Conservation (phyloP, 2,113 vertebrate genomes). For the Trichechus manatus region DNA sequence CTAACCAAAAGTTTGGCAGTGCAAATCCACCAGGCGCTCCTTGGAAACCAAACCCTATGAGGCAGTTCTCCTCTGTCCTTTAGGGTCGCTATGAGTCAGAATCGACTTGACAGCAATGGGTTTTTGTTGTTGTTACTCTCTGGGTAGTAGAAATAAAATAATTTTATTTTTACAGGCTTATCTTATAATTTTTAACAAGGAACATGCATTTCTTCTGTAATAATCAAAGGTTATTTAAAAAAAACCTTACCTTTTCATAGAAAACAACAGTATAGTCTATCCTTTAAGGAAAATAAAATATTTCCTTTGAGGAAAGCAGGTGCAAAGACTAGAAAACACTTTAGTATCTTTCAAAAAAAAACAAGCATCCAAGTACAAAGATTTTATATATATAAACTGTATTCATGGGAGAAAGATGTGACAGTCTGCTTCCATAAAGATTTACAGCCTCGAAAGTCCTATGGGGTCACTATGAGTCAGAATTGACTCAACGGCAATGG, state of each 20-base stretch:
- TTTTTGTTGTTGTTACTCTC: not conserved
- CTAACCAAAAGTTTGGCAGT: no score
- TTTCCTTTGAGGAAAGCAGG: not conserved
- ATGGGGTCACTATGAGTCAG: no score
- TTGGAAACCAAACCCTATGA: no score
- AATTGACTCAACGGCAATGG: no score
- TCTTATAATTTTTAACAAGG: conserved; percentile 47
- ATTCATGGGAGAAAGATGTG: no score
- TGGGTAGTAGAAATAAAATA: not conserved
- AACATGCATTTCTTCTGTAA: conserved; percentile 17
- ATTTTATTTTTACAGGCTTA: conserved; percentile 11
- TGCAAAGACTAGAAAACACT: not conserved
- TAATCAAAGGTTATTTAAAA: conserved; percentile 23
- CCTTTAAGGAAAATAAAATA: conserved; percentile 40
- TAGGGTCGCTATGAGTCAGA: no score
- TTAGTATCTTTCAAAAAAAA: not conserved
- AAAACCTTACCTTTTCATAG: not conserved
- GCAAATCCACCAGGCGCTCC: no score
- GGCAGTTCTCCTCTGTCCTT: no score
- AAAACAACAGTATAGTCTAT: conserved; percentile 21
- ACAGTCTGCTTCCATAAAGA: no score
- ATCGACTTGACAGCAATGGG: no score
- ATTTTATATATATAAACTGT: not conserved
- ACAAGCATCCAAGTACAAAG: not conserved
- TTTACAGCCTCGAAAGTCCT: no score